Conservation (phyloP, 2,113 vertebrate species). For the Chaenocephalus aceratus region DNA sequence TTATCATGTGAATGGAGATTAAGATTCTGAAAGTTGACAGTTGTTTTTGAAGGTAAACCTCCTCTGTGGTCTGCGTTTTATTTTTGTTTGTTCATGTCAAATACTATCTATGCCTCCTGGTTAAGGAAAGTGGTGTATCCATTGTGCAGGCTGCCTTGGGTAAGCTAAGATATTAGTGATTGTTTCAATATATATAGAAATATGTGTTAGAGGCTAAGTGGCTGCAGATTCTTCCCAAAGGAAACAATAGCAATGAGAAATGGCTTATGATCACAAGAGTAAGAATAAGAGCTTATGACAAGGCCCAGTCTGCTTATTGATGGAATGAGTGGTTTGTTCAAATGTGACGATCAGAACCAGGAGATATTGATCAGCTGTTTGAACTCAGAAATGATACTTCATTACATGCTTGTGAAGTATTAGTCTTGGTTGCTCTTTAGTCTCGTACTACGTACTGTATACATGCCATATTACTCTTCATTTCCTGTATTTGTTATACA, state of each 20-base stretch:
- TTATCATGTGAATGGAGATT: background rate
- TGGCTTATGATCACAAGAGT: background rate
- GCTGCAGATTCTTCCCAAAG: background rate
- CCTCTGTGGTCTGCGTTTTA: background rate
- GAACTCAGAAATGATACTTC: too few species aligned
- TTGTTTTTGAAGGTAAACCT: background rate
- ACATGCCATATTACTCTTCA: background rate
- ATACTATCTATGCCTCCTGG: too few species aligned
- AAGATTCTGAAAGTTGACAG: too few species aligned
- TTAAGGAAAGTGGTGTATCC: too few species aligned
- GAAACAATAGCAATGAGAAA: background rate
- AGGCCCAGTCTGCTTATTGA: background rate
- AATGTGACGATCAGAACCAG: background rate
- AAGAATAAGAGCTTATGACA: background rate
- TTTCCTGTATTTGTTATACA: slow-evolving; percentile 26
- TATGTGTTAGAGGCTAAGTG: background rate
- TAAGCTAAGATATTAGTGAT: background rate
- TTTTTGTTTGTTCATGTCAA: background rate
- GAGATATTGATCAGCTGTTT: too few species aligned
- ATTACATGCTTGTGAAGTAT: too few species aligned
- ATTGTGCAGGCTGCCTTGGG: too few species aligned
- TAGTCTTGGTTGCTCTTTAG: background rate
- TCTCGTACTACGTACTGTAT: background rate
- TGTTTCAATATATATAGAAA: background rate
- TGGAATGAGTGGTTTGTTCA: slow-evolving; percentile 1